A percentile compares a stretch with the other conserved stretches of the same genome.
Conservation (phyloP, 2,888 invertebrate species). For the Dicyrtoma fusca region DNA sequence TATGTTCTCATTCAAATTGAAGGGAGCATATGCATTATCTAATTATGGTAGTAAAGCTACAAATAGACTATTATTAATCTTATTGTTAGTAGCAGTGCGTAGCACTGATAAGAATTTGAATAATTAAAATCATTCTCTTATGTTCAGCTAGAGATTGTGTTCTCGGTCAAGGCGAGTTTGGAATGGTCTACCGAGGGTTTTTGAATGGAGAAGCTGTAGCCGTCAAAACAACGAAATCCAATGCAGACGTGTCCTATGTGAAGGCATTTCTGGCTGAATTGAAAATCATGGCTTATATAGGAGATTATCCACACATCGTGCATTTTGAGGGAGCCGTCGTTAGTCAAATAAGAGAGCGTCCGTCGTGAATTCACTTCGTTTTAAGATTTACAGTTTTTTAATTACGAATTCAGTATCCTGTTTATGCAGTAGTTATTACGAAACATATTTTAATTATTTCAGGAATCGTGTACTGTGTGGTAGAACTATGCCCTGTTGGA, state of each 20-base stretch:
- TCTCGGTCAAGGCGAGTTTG: conserved; percentile 1
- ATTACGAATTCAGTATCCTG: too few species aligned
- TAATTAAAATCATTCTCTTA: too few species aligned
- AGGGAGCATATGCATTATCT: too few species aligned
- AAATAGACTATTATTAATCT: too few species aligned
- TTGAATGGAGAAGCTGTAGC: background rate
- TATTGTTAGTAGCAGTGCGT: too few species aligned
- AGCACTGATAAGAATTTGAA: too few species aligned
- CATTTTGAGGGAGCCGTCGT: background rate
- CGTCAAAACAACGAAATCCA: conserved; percentile 8
- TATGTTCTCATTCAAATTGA: too few species aligned
- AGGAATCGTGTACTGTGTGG: background rate
- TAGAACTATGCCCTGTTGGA: background rate
- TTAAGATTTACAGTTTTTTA: too few species aligned
- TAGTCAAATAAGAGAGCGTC: background rate
- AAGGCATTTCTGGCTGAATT: background rate
- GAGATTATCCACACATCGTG: background rate
- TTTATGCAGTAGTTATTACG: too few species aligned
- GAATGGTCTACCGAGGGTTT: background rate
- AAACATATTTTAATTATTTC: background rate
- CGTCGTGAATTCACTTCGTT: background rate
- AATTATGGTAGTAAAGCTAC: too few species aligned
- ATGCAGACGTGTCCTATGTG: background rate
- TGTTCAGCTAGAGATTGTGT: background rate
- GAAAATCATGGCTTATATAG: conserved; percentile 11